These are phyloP conservation scores for Vulpes lagopus DNA, from an alignment of 2,113 vertebrate species.

Conservation along the genomic window DNA sequence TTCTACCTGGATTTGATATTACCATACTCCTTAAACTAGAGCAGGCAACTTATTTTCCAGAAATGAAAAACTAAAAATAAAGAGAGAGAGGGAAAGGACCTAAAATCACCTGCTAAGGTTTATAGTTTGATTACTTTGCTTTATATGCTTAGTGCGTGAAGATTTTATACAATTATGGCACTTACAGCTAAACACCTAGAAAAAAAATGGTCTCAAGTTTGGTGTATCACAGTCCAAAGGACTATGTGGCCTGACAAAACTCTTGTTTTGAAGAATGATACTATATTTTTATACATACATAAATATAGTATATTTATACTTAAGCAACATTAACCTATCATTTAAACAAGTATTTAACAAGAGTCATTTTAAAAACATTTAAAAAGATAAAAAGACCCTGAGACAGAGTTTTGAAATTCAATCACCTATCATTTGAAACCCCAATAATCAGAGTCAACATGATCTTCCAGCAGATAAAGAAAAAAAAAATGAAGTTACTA, in stretches of 20 bases:
- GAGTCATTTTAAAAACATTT: background rate
- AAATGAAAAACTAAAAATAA: background rate
- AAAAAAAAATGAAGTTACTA: background rate
- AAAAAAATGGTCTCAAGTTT: background rate
- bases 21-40: background rate
- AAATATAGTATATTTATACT: background rate
- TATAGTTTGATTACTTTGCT: background rate
- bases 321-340: conserved; percentile 13
- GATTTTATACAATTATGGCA: background rate
- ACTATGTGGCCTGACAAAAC: background rate
- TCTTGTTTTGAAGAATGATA: conserved; percentile 13
- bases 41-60: background rate
- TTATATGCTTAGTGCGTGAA: background rate
- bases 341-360: background rate
- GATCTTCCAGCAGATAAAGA: background rate
- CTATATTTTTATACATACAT: background rate
- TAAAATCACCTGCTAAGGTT: background rate
- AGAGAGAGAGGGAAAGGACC: background rate
- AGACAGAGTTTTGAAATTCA: conserved; percentile 11
- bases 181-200: background rate
- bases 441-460: background rate
- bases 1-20: background rate
- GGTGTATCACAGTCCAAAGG: background rate
- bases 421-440: background rate
- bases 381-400: background rate